Conservation (phyloP, 2,113 vertebrate genomes). For the Azemiops feae region DNA sequence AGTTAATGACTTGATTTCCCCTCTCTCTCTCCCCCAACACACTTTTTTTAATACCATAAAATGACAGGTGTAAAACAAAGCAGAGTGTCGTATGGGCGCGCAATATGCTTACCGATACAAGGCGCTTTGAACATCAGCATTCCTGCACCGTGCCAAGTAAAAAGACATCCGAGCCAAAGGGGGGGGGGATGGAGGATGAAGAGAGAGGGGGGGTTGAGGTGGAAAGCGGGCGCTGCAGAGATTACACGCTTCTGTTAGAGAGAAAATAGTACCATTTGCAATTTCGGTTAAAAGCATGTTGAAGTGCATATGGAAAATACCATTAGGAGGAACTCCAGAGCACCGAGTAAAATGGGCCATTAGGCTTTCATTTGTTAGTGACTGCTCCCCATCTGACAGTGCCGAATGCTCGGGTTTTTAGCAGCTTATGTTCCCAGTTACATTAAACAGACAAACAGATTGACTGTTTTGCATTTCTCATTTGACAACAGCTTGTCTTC, state of each 20-base stretch:
- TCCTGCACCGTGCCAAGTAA: slow-evolving; percentile 62
- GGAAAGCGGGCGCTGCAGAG: slow-evolving; percentile 58
- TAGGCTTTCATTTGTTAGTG: slow-evolving; percentile 96
- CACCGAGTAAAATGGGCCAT: slow-evolving; percentile 96
- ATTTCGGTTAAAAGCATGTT: slow-evolving; percentile 85
- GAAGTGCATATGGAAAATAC: slow-evolving; percentile 90
- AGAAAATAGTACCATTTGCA: slow-evolving; percentile 84
- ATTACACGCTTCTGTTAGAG: slow-evolving; percentile 80
- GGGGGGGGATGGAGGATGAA: background rate
- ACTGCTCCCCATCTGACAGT: slow-evolving; percentile 94
- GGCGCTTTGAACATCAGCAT: slow-evolving; percentile 71
- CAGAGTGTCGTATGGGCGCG: slow-evolving; percentile 73
- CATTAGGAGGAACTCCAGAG: slow-evolving; percentile 88
- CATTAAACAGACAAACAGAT: slow-evolving; percentile 98
- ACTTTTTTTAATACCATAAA: slow-evolving; percentile 74
- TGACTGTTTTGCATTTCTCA: slow-evolving; percentile 91
- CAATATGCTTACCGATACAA: slow-evolving; percentile 76
- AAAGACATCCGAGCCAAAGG: slow-evolving; percentile 6
- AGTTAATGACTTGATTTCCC: slow-evolving; percentile 83
- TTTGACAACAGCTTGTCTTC: slow-evolving; percentile 89
- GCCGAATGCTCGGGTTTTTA: slow-evolving; percentile 82
- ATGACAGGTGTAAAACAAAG: slow-evolving; percentile 78
- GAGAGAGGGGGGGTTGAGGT: background rate
- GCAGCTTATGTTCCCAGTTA: slow-evolving; percentile 90
- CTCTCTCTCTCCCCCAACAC: background rate